These are phyloP conservation scores for Ginglymostoma cirratum DNA, from an alignment of 2,113 vertebrate genomes.

Conservation along the genomic window DNA sequence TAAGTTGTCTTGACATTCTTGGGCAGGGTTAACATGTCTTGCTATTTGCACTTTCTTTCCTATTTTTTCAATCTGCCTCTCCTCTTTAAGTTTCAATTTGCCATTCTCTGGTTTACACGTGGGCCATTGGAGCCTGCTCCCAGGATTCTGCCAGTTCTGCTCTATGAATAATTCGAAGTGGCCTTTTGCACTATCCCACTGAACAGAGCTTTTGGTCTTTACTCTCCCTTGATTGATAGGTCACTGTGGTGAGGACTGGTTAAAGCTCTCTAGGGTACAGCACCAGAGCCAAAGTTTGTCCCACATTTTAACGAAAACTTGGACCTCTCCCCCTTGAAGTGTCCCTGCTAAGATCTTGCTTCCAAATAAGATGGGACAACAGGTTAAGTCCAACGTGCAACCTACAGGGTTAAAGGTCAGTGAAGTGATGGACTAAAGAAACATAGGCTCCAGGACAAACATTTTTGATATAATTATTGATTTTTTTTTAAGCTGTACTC, in stretches of 20 bases:
- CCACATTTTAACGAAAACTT: background rate
- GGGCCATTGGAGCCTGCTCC: background rate
- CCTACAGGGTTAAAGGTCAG: background rate
- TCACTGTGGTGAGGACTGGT: background rate
- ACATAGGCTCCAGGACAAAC: background rate
- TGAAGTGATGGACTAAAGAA: background rate
- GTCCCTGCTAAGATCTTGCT: too few species aligned
- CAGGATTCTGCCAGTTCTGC: too few species aligned
- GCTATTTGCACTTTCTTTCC: background rate
- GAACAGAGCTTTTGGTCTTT: background rate
- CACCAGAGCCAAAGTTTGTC: background rate
- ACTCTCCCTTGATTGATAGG: background rate
- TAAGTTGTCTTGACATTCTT: background rate
- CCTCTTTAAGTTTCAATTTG: background rate
- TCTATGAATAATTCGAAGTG: background rate
- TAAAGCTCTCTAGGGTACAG: background rate
- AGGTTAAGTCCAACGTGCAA: background rate
- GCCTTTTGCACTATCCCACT: background rate
- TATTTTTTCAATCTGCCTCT: background rate
- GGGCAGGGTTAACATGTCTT: background rate
- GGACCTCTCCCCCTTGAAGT: background rate
- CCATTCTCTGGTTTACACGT: background rate
- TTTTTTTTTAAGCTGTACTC: background rate
- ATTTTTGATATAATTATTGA: background rate
- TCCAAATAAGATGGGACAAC: background rate